Conservation (phyloP, 2,113 vertebrate genomes). For the Ardeotis arabs region DNA sequence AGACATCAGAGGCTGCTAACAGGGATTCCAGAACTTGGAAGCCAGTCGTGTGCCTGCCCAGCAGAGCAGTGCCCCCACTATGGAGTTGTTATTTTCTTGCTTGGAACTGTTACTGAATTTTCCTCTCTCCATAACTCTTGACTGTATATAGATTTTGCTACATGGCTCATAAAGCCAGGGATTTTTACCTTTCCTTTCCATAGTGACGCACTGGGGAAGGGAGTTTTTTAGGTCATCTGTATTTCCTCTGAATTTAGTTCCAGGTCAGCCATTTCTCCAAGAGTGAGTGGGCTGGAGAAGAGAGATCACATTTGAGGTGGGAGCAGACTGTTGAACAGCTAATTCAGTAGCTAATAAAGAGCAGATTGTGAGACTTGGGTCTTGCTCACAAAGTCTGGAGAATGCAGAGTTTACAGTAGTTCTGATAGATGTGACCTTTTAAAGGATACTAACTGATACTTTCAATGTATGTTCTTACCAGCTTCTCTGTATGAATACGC, state of each 20-base stretch:
- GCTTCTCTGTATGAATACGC: constrained; percentile 79
- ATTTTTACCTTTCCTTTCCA: background rate
- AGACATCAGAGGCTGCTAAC: background rate
- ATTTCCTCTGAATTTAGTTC: background rate
- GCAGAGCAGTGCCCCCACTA: background rate
- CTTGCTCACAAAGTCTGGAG: background rate
- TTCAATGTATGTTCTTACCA: constrained; percentile 29
- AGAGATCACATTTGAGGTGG: background rate
- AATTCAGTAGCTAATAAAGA: background rate
- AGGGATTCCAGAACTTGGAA: background rate
- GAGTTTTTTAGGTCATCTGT: background rate
- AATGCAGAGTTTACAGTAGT: background rate
- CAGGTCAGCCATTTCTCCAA: background rate
- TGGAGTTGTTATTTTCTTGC: background rate
- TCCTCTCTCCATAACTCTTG: background rate
- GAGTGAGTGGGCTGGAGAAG: background rate
- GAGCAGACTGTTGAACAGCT: background rate
- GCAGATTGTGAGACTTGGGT: background rate
- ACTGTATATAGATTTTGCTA: background rate
- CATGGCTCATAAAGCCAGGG: background rate
- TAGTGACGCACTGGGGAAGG: background rate
- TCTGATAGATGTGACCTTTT: background rate
- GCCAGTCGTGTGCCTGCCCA: background rate
- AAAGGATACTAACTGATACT: background rate
- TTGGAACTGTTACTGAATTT: background rate